Base-by-base conservation (phyloP, 1,140 invertebrate species). In the Araneus ventricosus region DNA sequence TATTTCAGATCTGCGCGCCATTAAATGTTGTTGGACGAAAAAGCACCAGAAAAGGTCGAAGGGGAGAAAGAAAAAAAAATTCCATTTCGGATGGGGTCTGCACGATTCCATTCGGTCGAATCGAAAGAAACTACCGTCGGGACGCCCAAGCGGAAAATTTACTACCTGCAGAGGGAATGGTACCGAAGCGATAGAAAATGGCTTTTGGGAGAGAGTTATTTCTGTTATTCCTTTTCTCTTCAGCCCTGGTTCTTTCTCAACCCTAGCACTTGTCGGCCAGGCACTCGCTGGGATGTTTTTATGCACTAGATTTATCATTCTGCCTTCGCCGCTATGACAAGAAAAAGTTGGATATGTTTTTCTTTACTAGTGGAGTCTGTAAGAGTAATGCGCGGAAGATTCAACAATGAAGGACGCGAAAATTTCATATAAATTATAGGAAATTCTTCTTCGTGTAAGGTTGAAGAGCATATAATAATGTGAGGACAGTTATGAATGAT, bases 131-230 rank as follows among this genome's bases (percentile, higher is more conserved):
- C 24, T 82, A 52, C 80, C 80, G 10, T 52, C 22, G 24, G n/a
- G 80, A 82, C 37, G 10, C n/a, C n/a, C 22, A 30, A 45, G 39
- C 80, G 80, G 37, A 52, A 82, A 82, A 82, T 82, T 45, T 82
- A 82, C 80, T 82, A 82, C 80, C 41, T 82, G 41, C 80, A 82
- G 41, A 22, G 41, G 41, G 80, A 82, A 52, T 52, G 80, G 80
- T 52, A 82, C 7, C 14, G 80, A 52, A 45, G 37, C 24, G 80
- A 75, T 75, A n/a, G n/a, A n/a, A n/a, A n/a, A 82, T 82, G 41
- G 80, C 39, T 75, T 82, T 45, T 27, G 80, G 80, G 80, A 52
- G 14, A 82, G 39, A 82, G 80, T 82, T 82, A 82, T 82, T 82
- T 82, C 39, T 82, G 70, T 75, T 30, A 10, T 30, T 22, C 4